These are phyloP conservation scores for Synergus gifuensis DNA, from an alignment of 2,888 invertebrate species.

Conservation along the genomic window DNA sequence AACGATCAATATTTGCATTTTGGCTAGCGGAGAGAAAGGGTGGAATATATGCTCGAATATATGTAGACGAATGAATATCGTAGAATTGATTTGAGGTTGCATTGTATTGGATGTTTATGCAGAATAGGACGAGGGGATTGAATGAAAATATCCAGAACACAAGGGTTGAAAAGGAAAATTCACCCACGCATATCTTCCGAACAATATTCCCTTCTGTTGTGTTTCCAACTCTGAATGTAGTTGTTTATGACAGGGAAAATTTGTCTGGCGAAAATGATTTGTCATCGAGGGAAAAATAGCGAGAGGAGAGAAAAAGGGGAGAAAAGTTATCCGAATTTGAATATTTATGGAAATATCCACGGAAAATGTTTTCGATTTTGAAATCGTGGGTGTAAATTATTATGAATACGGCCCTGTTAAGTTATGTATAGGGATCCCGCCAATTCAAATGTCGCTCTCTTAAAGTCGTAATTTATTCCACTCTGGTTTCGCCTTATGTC, in stretches of 20 bases:
- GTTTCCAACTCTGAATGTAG: conserved; percentile 46
- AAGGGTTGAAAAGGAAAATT: conserved; percentile 50
- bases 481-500: conserved; percentile 17
- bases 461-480: conserved; percentile 53
- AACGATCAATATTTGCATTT: conserved; percentile 21
- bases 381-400: background rate
- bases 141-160: conserved; percentile 33
- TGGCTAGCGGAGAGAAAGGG: conserved; percentile 42
- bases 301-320: background rate
- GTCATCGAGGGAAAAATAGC: conserved; percentile 39
- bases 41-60: conserved; percentile 16
- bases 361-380: background rate
- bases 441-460: conserved; percentile 38
- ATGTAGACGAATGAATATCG: conserved; percentile 22
- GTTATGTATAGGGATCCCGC: conserved; percentile 11
- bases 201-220: conserved; percentile 52
- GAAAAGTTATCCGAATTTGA: background rate
- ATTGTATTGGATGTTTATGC: conserved; percentile 47
- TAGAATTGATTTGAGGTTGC: conserved; percentile 21
- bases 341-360: conserved; percentile 17
- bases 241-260: conserved; percentile 37
- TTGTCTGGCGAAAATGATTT: conserved; percentile 40
- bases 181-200: conserved; percentile 52
- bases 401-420: background rate
- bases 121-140: conserved; percentile 46